Evolutionary conservation across 2,888 invertebrate genomes (phyloP), one percentile per base, ranked within the genome.

Genomic region (Laspeyria flexula): DNA sequence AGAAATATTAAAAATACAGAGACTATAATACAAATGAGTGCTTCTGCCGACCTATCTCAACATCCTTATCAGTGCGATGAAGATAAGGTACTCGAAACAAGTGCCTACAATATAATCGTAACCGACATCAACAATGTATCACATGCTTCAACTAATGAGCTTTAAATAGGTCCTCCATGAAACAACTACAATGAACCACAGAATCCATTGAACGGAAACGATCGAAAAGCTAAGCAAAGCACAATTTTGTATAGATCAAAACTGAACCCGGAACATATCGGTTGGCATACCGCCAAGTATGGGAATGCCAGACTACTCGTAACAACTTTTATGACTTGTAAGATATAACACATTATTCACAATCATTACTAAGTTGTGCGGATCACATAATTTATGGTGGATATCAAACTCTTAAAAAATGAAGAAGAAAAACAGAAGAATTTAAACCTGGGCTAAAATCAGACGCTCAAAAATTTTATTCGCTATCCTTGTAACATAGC

Each of bases 201-300:
- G 42, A 53, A 38, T 37, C 46, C 37, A 59, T 53, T 54, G 41
- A 33, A 56, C 49, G 65, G 56, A 65, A 63, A 66, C 60, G 51
- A 66, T 66, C 56, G 60, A 66, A 63, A 63, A 63, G 38, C 35
- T 55, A 46, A 57, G 61, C 55, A 62, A 60, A 65, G 56, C 59
- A 59, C 59, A 34, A 65, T 63, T 58, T 68, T 41, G 46, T 43
- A 54, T 43, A 62, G 60, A 58, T 56, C 54, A 64, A 69, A 77
- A 66, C 43, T 65, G 56, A 75, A 77, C 76, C 70, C 77, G 77
- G 76, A 76, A 77, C 63, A 47, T 21, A 29, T 27, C 29, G 25
- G 39, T 61, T 77, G 77, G 77, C 76, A 60, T 11, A 9, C 21
- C 1, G 66, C 77, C 77, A 77, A 44, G 51, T 38, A 50, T 48